Evolutionary conservation across 2,113 vertebrate species (phyloP).

Genomic region (Canis aureus): DNA sequence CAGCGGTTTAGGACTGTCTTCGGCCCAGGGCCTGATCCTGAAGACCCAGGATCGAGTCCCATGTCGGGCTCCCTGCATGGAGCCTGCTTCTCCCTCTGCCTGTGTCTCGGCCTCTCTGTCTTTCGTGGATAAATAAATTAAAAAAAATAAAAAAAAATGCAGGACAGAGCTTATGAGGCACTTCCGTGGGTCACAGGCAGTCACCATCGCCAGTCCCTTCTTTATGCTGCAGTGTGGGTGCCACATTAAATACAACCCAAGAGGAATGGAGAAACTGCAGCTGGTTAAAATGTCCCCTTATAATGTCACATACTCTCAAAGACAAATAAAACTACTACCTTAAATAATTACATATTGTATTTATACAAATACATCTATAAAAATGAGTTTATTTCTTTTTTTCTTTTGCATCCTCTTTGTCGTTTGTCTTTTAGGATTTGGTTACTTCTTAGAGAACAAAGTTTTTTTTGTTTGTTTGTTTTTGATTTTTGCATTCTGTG

Average conservation of each 20-base stretch:
- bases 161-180: background rate
- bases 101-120: no score
- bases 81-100: no score
- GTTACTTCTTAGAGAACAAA: slow-evolving; percentile 3
- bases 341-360: background rate
- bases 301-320: background rate
- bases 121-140: no score
- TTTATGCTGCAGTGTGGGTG: background rate
- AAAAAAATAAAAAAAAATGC: background rate
- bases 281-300: background rate
- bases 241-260: background rate
- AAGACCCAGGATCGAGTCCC: no score
- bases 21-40: no score
- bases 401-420: background rate
- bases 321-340: background rate
- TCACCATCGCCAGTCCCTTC: background rate
- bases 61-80: no score
- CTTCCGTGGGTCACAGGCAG: no score
- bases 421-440: background rate
- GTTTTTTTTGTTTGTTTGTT: background rate
- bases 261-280: background rate
- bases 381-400: background rate
- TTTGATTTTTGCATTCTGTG: background rate
- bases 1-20: no score
- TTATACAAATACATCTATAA: background rate